phyloP scores from a whole-genome alignment of 2,113 vertebrate genomes.

The Otolemur garnettii region DNA sequence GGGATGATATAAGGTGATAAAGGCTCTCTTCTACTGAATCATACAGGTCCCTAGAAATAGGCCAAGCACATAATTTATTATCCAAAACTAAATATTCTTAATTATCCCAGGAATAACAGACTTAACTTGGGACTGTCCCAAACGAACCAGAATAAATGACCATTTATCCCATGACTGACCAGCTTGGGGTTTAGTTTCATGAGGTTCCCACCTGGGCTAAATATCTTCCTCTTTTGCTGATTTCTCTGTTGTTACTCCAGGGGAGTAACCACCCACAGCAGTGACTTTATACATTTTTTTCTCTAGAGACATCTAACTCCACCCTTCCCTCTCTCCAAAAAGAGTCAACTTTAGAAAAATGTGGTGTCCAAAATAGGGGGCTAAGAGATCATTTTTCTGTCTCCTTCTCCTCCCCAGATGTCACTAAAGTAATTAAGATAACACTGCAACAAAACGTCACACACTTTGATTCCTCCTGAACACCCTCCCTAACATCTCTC shows the following conservation, averaged over 20 bases:
- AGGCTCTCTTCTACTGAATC: neutral
- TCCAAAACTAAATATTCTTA: neutral
- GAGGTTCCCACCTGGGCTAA: neutral
- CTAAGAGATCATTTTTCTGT: neutral
- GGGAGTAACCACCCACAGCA: neutral
- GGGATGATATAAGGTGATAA: neutral
- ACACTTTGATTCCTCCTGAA: neutral
- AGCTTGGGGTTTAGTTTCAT: neutral
- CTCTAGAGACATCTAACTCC: neutral
- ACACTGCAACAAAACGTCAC: neutral
- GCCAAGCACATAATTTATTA: neutral
- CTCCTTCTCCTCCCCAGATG: neutral
- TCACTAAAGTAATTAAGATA: neutral
- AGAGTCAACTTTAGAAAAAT: neutral
- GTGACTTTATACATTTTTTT: neutral
- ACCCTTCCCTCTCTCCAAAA: neutral
- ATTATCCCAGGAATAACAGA: neutral
- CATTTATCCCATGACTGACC: neutral
- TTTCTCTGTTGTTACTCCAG: neutral
- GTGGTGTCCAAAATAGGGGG: neutral
- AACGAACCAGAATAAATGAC: neutral
- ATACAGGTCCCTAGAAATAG: neutral
- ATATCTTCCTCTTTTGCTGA: neutral
- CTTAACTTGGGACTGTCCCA: neutral
- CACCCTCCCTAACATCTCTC: neutral